phyloP scores from a whole-genome alignment of 2,797 vertebrate genomes.

The Sandelia bainsii region DNA sequence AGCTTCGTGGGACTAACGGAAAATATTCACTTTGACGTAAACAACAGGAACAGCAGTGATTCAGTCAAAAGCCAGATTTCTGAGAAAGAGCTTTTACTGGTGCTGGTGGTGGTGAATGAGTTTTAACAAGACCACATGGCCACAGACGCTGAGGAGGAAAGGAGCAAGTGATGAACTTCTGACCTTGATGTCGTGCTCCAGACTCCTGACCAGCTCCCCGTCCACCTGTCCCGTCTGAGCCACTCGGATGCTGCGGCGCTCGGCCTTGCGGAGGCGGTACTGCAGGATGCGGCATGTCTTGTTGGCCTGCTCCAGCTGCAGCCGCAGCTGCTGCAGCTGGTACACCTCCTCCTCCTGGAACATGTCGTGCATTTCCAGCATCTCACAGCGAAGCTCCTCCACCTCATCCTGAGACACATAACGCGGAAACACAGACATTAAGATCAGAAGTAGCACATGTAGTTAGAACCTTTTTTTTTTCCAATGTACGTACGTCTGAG shows the following conservation, averaged over 20 bases:
- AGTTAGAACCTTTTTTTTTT: too few relatives aligned
- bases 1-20: conserved; percentile 29
- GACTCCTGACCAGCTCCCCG: conserved; percentile 91
- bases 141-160: background rate
- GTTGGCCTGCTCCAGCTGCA: conserved; percentile 96
- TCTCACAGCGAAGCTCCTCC: conserved; percentile 96
- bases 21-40: conserved; percentile 37
- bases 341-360: conserved; percentile 98
- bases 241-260: conserved; percentile 94
- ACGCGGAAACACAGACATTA: background rate
- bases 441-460: background rate
- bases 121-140: conserved; percentile 25
- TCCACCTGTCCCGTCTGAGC: conserved; percentile 96
- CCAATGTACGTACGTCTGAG: too few relatives aligned
- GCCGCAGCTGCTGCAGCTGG: conserved; percentile 94
- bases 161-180: conserved; percentile 3
- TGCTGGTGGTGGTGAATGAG: conserved; percentile 11
- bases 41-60: conserved; percentile 51
- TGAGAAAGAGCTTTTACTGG: conserved; percentile 31
- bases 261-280: conserved; percentile 96
- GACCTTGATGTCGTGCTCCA: conserved; percentile 98
- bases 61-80: conserved; percentile 42
- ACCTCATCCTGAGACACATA: conserved; percentile 90
- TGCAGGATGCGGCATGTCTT: conserved; percentile 97
- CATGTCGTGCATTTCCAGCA: conserved; percentile 97